Base-by-base conservation (phyloP, 2,888 invertebrate genomes). In the Ceraclea dissimilis region DNA sequence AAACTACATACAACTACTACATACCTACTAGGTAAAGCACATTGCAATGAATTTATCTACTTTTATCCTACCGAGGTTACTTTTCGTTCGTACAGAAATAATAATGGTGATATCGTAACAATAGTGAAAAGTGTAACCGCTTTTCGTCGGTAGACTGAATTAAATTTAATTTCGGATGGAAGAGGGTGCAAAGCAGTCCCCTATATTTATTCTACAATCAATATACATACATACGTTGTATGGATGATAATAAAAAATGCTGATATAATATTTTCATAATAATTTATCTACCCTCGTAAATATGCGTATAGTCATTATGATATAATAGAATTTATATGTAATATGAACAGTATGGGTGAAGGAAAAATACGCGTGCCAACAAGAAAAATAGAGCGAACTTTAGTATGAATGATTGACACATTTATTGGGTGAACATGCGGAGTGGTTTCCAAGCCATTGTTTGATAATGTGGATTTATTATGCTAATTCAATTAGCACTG, bases 181-280 rank as follows among this genome's bases (percentile, higher is more conserved):
- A 11, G 21, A 48, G 54, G 51, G 47, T 26, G 31, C 21, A 34
- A 17, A 19, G 18, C 22, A 19, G 22, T 19, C 49, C 54, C 54
- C 39, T 46, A 26, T 18, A 33, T 33, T 26, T n/a, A n/a, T n/a
- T 6, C 26, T 26, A 26, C 26, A 26, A 26, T 26, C 26, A 26
- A 26, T 26, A 53, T 52, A 50, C 52, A 52, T 52, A 55, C 56
- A 60, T 58, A 60, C 58, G n/a, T n/a, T n/a, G n/a, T n/a, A n/a
- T n/a, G n/a, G n/a, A 59, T 61, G 58, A 61, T 52, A 61, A 58
- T 61, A 58, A 54, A 26, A 61, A 59, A 51, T 58, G 51, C 56
- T 55, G 51, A 56, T 57, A 54, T 43, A 60, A 59, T 57, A 59
- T 59, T 59, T 57, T 54, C 56, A 50, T 53, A 59, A 56, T 56